A percentile compares a stretch with the other conserved stretches of the same genome.
Evolutionary conservation across 1,140 invertebrate species (phyloP).

Genomic region (Camponotus vicinus): DNA sequence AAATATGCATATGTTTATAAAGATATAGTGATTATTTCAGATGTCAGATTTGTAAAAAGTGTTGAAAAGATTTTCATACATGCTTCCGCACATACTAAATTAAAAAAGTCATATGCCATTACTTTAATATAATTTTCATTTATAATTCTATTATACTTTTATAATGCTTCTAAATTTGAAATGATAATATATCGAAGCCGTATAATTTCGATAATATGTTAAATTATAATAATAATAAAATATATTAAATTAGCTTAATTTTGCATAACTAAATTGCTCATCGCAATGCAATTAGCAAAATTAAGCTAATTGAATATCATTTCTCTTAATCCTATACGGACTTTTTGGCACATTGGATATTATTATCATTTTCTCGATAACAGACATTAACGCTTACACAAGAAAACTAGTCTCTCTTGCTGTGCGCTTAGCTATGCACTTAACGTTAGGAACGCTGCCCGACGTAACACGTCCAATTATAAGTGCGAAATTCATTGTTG

Average conservation of each 20-base stretch:
- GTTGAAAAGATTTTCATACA: background rate
- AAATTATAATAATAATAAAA: constrained; percentile 3
- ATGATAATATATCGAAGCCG: background rate
- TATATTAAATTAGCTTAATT: background rate
- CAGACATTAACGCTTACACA: constrained; percentile 33
- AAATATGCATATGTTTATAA: background rate
- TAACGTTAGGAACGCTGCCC: constrained; percentile 79
- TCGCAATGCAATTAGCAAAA: background rate
- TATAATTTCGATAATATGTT: background rate
- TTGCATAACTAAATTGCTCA: constrained; percentile 14
- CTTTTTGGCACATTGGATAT: constrained; percentile 60
- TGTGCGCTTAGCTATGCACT: constrained; percentile 71
- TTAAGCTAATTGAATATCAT: background rate
- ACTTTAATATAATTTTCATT: background rate
- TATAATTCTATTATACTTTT: background rate
- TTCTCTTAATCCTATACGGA: constrained; percentile 5
- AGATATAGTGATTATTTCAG: background rate
- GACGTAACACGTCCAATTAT: constrained; percentile 82
- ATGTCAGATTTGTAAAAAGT: background rate
- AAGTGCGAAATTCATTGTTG: constrained; percentile 84
- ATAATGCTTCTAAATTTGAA: background rate
- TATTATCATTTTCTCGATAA: constrained; percentile 43
- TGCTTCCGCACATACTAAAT: background rate
- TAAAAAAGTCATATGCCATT: background rate
- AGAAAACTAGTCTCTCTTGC: constrained; percentile 66